Conservation (phyloP, 2,888 invertebrate genomes). For the Vandiemenella viatica region DNA sequence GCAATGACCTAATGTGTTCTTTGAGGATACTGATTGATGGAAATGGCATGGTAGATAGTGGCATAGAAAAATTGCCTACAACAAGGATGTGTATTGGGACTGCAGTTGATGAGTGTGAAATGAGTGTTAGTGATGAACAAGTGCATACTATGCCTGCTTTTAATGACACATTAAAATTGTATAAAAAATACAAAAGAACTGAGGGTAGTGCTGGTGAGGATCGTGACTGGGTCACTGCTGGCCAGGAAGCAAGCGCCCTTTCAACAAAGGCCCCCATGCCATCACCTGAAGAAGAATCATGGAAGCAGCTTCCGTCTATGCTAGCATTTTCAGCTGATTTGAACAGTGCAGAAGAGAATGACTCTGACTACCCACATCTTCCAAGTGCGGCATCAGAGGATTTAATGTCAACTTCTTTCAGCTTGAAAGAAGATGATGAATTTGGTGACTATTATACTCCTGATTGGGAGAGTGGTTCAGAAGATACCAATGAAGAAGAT, state of each 20-base stretch:
- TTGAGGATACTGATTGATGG: too few species aligned
- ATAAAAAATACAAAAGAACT: neutral
- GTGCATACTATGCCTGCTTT: neutral
- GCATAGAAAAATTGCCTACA: too few species aligned
- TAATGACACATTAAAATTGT: neutral
- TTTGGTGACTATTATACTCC: constrained; percentile 32
- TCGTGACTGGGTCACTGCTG: constrained; percentile 7
- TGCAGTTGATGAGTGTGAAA: too few species aligned
- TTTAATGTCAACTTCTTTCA: constrained; percentile 31
- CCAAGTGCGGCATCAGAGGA: constrained; percentile 10
- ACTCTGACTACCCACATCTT: neutral
- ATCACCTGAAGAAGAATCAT: constrained; percentile 30
- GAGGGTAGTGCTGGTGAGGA: constrained; percentile 5
- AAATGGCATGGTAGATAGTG: too few species aligned
- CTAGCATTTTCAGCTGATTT: constrained; percentile 16
- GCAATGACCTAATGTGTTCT: too few species aligned
- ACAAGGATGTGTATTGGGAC: too few species aligned
- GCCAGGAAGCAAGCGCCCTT: constrained; percentile 6
- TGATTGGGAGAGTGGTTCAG: constrained; percentile 57
- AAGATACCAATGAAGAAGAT: constrained; percentile 31
- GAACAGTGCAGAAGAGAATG: constrained; percentile 12
- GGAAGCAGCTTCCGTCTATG: constrained; percentile 28
- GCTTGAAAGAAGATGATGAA: constrained; percentile 28
- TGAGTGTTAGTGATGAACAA: neutral
- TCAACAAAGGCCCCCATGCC: constrained; percentile 25